Conservation (phyloP, 2,797 vertebrate genomes). For the Onychomys torridus region DNA sequence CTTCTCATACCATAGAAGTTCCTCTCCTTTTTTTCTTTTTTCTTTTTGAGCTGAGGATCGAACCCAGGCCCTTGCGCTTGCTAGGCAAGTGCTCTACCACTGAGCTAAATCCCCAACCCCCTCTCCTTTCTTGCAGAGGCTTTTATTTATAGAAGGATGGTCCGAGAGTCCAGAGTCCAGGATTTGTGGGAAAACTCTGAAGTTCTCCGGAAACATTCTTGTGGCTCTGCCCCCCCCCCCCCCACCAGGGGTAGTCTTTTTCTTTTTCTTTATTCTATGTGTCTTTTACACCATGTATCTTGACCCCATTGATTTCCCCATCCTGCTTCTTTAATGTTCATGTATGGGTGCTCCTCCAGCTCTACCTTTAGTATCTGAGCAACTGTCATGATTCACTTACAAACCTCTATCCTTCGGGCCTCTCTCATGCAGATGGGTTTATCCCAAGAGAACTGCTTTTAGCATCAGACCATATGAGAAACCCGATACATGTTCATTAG, state of each 20-base stretch:
- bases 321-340: background rate
- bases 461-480: background rate
- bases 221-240: background rate
- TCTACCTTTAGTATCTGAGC: background rate
- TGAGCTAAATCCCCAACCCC: too few relatives aligned
- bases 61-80: too few relatives aligned
- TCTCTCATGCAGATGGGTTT: background rate
- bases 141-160: background rate
- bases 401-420: background rate
- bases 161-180: background rate
- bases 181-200: background rate
- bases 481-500: background rate
- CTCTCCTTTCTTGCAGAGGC: background rate
- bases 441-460: background rate
- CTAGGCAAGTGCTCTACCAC: too few relatives aligned
- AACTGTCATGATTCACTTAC: background rate
- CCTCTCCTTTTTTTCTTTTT: too few relatives aligned
- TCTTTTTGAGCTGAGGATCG: too few relatives aligned
- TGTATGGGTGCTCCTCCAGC: too few relatives aligned
- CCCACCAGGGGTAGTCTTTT: background rate
- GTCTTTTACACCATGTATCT: background rate
- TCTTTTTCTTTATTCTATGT: background rate
- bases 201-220: background rate
- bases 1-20: background rate
- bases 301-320: background rate